Evolutionary conservation across 2,113 vertebrate genomes (phyloP).

Genomic region (Egretta garzetta): DNA sequence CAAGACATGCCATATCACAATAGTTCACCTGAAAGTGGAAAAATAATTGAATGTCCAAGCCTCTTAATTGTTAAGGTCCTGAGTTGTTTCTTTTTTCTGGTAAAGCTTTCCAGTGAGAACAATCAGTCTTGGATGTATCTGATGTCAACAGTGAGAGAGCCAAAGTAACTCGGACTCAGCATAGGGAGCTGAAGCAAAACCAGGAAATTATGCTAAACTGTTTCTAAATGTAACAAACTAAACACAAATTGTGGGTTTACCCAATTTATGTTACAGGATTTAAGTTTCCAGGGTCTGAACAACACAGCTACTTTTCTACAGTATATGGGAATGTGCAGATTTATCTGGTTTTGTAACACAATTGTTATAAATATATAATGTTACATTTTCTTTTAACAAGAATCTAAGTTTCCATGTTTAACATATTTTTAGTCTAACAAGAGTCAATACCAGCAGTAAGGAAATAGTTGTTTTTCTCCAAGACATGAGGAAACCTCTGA

Average conservation of each 20-base stretch:
- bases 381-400: background rate
- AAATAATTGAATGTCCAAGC: background rate
- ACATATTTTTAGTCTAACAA: background rate
- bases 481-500: constrained; percentile 1
- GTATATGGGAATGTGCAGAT: background rate
- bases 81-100: background rate
- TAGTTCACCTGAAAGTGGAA: background rate
- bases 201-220: background rate
- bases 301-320: background rate
- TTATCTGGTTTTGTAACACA: background rate
- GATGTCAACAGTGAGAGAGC: background rate
- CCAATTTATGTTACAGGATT: background rate
- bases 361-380: background rate
- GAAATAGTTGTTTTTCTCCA: background rate
- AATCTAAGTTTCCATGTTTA: background rate
- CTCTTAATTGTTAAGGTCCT: background rate
- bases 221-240: background rate
- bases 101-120: background rate
- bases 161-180: background rate
- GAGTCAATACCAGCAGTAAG: background rate
- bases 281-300: background rate
- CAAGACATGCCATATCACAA: background rate
- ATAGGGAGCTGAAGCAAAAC: background rate
- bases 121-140: background rate
- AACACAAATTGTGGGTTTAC: background rate